Evolutionary conservation across 2,113 vertebrate species (phyloP), one percentile per base, ranked within the genome.

Genomic region (Rattus norvegicus): DNA sequence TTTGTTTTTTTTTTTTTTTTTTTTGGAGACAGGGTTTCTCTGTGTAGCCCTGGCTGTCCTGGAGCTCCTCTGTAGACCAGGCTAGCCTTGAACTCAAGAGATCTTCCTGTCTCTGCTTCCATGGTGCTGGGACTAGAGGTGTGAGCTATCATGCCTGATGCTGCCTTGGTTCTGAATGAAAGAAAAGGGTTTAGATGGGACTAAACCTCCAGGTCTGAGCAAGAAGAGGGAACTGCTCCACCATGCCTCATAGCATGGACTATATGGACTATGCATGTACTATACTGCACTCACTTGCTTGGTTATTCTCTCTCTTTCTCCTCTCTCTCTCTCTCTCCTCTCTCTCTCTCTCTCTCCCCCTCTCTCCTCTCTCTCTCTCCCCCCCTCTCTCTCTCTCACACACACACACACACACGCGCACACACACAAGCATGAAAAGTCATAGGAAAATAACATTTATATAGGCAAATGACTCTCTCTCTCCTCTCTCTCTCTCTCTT

Each of bases 401-500:
- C 7, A 73, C 72, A 39, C 52, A 22, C 33, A 22, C 43, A 43
- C 43, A 43, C 43, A 43, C 43, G 3, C 43, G 3, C 43, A 43
- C 43, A 43, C 24, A 67, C 67, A 88, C 30, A 75, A 47, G 22
- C 22, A 69, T 1, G 3, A 75, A 67, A 39, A 77, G 36, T 20
- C 43, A 49, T 7, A 11, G 83, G 5, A 2, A 67, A 52, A 70
- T 9, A 79, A 52, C 59, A 56, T 69, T 67, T 96, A 89, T 81
- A 13, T 81, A 36, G 52, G 43, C 59, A 22, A 92, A 93, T 76
- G 76, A 77, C 36, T 83, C 67, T 92, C 43, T 84, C 69, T n/a
- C 63, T 83, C 1, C 49, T 65, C 20, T 79, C 59, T 24, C 33
- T 88, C 7, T 65, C 16, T 19, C 28, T 43, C 47, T 36, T 84